Evolutionary conservation across 2,888 invertebrate species (phyloP).

Genomic region (Halictus ligatus): DNA sequence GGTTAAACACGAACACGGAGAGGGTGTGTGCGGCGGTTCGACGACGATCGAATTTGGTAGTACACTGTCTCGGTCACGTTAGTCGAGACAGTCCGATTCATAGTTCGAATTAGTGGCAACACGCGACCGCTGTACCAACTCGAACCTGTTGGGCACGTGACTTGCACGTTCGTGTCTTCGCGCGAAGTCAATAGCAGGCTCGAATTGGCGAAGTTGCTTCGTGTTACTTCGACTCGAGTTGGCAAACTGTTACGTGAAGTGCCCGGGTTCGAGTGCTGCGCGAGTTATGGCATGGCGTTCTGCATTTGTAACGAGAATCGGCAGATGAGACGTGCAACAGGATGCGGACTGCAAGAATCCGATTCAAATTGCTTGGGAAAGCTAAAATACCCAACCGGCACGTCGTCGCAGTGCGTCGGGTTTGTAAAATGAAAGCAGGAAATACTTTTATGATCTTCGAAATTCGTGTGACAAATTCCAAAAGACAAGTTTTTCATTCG

Average conservation of each 20-base stretch:
- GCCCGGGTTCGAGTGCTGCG: neutral
- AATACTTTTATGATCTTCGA: too few species aligned
- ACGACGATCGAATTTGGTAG: neutral
- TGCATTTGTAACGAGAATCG: neutral
- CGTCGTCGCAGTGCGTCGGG: too few species aligned
- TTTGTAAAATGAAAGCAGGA: too few species aligned
- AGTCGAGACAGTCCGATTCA: neutral
- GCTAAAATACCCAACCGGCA: too few species aligned
- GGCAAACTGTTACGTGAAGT: neutral
- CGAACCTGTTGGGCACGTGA: conserved; percentile 22
- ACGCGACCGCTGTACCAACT: conserved; percentile 8
- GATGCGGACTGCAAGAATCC: neutral
- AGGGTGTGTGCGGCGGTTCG: too few species aligned
- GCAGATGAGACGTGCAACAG: neutral
- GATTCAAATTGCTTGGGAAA: neutral
- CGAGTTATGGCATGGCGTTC: neutral
- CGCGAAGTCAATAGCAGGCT: conserved; percentile 2
- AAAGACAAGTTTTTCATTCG: too few species aligned
- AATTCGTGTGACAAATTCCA: too few species aligned
- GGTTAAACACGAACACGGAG: neutral
- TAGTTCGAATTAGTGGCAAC: neutral
- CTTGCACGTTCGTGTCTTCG: neutral
- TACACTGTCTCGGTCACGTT: neutral
- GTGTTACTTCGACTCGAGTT: neutral
- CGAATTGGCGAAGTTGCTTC: neutral